Conservation (phyloP, 2,888 invertebrate species). For the Drosophila parthenogenetica region DNA sequence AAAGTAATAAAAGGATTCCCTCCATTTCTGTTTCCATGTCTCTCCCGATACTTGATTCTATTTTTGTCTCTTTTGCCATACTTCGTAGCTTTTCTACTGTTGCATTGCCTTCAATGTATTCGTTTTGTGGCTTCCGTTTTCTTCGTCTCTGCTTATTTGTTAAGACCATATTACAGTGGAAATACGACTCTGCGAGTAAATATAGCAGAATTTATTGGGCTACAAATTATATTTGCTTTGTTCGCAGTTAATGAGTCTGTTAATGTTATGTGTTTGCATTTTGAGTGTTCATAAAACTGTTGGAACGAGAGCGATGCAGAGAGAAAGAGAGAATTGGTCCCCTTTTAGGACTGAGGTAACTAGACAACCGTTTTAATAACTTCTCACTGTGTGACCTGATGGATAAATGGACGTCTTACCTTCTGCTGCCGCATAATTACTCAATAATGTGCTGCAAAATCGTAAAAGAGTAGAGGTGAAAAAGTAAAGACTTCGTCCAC, state of each 20-base stretch:
- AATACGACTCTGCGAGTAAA: conserved; percentile 34
- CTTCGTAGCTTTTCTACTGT: conserved; percentile 24
- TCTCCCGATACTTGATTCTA: conserved; percentile 22
- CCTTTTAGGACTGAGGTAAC: conserved; percentile 7
- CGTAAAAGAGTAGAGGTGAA: conserved; percentile 48
- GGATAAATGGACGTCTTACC: conserved; percentile 28
- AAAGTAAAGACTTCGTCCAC: conserved; percentile 12
- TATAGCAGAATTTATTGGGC: conserved; percentile 71
- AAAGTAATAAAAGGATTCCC: conserved; percentile 76
- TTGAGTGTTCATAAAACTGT: conserved; percentile 72
- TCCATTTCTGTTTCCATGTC: conserved; percentile 45
- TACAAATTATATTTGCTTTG: conserved; percentile 79
- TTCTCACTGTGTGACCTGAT: conserved; percentile 22
- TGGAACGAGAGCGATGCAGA: conserved; percentile 2
- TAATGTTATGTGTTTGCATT: conserved; percentile 76
- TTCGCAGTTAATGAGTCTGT: conserved; percentile 76
- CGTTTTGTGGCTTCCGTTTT: conserved; percentile 67
- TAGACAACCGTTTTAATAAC: conserved; percentile 44
- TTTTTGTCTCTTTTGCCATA: conserved; percentile 20
- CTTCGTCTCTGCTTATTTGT: conserved; percentile 45
- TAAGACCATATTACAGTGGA: conserved; percentile 32
- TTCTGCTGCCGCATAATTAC: conserved; percentile 70
- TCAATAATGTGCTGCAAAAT: conserved; percentile 72
- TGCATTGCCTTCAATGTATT: conserved; percentile 34
- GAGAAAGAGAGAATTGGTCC: neutral